Base-by-base conservation (phyloP, 2,888 invertebrate genomes). In the Oxyteleia sp. region DNA sequence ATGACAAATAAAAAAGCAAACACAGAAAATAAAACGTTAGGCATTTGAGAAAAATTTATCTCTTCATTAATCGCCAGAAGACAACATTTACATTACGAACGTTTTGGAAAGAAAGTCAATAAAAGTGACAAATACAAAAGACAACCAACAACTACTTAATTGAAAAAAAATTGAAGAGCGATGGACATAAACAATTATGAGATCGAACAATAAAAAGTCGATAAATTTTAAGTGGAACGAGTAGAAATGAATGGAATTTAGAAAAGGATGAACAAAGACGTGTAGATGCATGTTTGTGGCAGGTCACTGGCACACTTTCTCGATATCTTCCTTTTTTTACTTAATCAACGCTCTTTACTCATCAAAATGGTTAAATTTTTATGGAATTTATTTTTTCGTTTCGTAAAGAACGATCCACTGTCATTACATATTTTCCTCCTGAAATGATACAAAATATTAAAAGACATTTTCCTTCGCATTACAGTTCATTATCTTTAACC, bases 301-400 rank as follows among this genome's bases (percentile, higher is more conserved):
- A 89, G 89, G 89, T 91, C 89, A 87, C 84, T 90, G 92, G 87
- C 92, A 90, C 89, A 92, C 92, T 93, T 92, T 91, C 90, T 84
- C 85, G 84, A 88, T 87, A 83, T 86, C 80, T 87, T 88, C 87
- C 82, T 87, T 88, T 87, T 86, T 88, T 71, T 72, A 69, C 74
- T 78, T 74, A 59, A 82, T 83, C 69, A 72, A 59, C 49, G 55
- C 63, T 68, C 51, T 63, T 68, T 16, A 32, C 68, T 64, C 57
- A 72, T 75, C 74, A 71, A 72, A 78, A 78, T 66, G 38, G 29
- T 53, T 61, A 74, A 72, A 53, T 43, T 59, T 66, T 64, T 66
- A 51, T 47, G n/a, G 32, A 68, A 47, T 16, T 10, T 15, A 26
- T 59, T 71, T 55, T 66, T 68, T 45, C 38, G 7, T 38, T 32